These are phyloP conservation scores for Scaptomyza polygonia DNA, from an alignment of 2,888 invertebrate genomes.

Conservation along the genomic window DNA sequence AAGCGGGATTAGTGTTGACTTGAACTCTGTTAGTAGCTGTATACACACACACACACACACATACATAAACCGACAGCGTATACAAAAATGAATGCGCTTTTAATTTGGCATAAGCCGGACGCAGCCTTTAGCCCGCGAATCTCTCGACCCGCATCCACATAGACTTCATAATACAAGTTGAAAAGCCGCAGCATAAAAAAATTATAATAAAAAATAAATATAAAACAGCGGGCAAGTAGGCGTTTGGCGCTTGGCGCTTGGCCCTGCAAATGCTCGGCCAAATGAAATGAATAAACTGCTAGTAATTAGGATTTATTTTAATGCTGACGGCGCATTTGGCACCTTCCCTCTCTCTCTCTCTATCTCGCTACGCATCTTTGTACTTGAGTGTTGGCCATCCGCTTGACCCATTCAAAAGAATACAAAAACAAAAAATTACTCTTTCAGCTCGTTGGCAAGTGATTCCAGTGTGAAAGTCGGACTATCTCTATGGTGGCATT, in stretches of 20 bases:
- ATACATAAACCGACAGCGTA: constrained; percentile 21
- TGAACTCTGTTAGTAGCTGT: constrained; percentile 24
- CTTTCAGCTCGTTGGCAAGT: constrained; percentile 57
- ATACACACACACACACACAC: constrained; percentile 27
- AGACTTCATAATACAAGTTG: constrained; percentile 55
- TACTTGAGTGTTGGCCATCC: constrained; percentile 51
- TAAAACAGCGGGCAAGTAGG: constrained; percentile 6
- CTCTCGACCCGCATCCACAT: constrained; percentile 10
- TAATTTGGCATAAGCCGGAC: constrained; percentile 73
- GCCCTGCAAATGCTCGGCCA: constrained; percentile 39
- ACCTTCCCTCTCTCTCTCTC: constrained; percentile 14
- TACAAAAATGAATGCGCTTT: constrained; percentile 77
- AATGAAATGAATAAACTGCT: constrained; percentile 77
- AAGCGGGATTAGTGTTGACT: constrained; percentile 60
- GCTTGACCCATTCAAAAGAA: constrained; percentile 64
- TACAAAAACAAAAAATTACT: constrained; percentile 36
- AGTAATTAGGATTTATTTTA: constrained; percentile 81
- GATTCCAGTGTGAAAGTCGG: constrained; percentile 20
- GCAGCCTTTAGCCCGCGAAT: constrained; percentile 50
- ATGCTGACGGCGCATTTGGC: constrained; percentile 59
- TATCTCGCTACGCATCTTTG: constrained; percentile 20
- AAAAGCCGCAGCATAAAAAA: constrained; percentile 37
- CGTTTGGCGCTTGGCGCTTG: constrained; percentile 37
- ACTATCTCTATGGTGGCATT: constrained; percentile 53
- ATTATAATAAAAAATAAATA: neutral